Conservation (phyloP, 2,888 invertebrate genomes). For the Ctenicera cuprea region DNA sequence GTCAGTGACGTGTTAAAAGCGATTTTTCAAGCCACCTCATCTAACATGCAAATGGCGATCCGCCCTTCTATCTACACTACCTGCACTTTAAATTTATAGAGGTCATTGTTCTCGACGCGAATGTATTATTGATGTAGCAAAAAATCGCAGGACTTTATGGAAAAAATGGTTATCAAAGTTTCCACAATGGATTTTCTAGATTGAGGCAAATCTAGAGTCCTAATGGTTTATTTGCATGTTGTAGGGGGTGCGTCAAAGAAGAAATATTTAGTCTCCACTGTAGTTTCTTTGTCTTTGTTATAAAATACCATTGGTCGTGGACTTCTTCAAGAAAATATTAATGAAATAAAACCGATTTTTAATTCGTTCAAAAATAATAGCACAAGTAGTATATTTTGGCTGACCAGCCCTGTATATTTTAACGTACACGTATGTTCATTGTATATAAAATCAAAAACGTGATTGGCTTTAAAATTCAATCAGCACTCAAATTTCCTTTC, state of each 20-base stretch:
- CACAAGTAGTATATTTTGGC: no score
- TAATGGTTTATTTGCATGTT: not conserved
- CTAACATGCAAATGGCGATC: constrained; percentile 60
- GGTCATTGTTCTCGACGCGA: constrained; percentile 53
- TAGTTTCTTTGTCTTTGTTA: no score
- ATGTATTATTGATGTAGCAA: constrained; percentile 54
- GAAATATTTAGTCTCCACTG: no score
- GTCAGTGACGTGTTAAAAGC: constrained; percentile 58
- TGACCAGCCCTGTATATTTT: no score
- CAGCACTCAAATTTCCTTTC: not conserved
- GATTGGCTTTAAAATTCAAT: not conserved
- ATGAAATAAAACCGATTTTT: no score
- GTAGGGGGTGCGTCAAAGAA: no score
- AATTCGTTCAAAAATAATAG: no score
- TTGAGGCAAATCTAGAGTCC: not conserved
- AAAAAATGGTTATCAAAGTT: not conserved
- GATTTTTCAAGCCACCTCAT: constrained; percentile 56
- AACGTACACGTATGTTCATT: no score
- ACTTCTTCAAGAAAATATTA: no score
- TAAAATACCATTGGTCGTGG: no score
- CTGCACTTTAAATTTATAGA: constrained; percentile 57
- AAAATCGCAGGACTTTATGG: constrained; percentile 40
- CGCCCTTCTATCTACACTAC: constrained; percentile 58
- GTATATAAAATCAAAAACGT: no score
- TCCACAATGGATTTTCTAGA: constrained; percentile 9